A percentile compares a stretch with the other conserved stretches of the same genome.
Conservation (phyloP, 2,113 vertebrate genomes). For the Nanorana parkeri region DNA sequence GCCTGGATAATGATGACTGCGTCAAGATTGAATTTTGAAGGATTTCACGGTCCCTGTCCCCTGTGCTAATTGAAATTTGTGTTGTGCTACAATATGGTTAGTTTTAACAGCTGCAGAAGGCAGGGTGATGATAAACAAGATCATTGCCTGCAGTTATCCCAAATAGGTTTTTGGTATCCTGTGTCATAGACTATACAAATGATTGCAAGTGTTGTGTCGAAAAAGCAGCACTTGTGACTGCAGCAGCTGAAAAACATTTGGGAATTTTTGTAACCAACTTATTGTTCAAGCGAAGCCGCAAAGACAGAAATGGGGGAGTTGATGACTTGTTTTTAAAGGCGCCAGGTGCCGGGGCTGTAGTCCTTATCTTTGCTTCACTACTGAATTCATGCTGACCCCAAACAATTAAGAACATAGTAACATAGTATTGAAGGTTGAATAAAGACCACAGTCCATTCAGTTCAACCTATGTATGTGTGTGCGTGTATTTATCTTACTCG, state of each 20-base stretch:
- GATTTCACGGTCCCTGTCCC: slow-evolving; percentile 20
- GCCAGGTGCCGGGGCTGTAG: no score
- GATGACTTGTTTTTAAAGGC: no score
- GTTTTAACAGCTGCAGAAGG: slow-evolving; percentile 11
- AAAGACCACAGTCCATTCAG: no score
- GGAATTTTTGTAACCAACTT: not conserved
- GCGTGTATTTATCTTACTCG: no score
- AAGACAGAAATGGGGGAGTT: no score
- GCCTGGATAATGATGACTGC: slow-evolving; percentile 26
- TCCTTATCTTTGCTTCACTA: no score
- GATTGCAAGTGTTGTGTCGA: slow-evolving; percentile 6
- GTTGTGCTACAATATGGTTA: slow-evolving; percentile 1
- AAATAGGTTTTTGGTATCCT: not conserved
- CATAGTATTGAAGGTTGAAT: no score
- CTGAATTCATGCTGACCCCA: no score
- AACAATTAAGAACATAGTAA: no score
- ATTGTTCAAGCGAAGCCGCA: no score
- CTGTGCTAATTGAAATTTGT: slow-evolving; percentile 25
- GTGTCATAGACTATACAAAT: slow-evolving; percentile 8
- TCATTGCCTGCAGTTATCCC: slow-evolving; percentile 14
- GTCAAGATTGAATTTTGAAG: slow-evolving; percentile 24
- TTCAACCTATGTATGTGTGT: no score
- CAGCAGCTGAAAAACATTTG: not conserved
- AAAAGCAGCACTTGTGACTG: slow-evolving; percentile 5
- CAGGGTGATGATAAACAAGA: slow-evolving; percentile 3